These are phyloP conservation scores for Drosophila pandora DNA, from an alignment of 1,140 invertebrate genomes.

Conservation along the genomic window DNA sequence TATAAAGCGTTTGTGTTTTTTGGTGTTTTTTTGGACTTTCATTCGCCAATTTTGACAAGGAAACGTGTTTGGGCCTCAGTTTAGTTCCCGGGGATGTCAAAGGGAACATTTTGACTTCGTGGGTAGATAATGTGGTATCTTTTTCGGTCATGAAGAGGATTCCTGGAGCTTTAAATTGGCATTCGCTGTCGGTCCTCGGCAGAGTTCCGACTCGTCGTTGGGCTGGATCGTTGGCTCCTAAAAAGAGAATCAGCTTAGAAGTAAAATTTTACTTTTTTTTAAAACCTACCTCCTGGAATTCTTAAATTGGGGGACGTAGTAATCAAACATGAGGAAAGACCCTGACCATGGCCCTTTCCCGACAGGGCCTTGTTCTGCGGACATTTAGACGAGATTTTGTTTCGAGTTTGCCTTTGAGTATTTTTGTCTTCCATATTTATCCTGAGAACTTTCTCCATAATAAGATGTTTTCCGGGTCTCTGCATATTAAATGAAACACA, in stretches of 20 bases:
- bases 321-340: slow-evolving; percentile 50
- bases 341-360: slow-evolving; percentile 1
- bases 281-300: slow-evolving; percentile 29
- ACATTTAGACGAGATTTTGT: neutral
- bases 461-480: neutral
- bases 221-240: slow-evolving; percentile 63
- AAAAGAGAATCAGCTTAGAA: neutral
- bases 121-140: neutral
- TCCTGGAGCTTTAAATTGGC: slow-evolving; percentile 54
- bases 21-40: slow-evolving; percentile 46
- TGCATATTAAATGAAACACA: neutral
- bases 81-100: slow-evolving; percentile 25
- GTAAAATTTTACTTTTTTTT: neutral
- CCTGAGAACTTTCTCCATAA: neutral
- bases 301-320: slow-evolving; percentile 35
- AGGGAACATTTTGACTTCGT: slow-evolving; percentile 54
- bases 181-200: slow-evolving; percentile 65
- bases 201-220: slow-evolving; percentile 40
- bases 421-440: neutral
- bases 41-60: slow-evolving; percentile 47
- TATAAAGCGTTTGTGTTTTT: slow-evolving; percentile 70
- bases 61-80: slow-evolving; percentile 49
- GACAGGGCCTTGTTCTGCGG: neutral
- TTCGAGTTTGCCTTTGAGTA: neutral
- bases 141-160: neutral